Conservation (phyloP, 2,888 invertebrate genomes). For the Myopa tessellatipennis region DNA sequence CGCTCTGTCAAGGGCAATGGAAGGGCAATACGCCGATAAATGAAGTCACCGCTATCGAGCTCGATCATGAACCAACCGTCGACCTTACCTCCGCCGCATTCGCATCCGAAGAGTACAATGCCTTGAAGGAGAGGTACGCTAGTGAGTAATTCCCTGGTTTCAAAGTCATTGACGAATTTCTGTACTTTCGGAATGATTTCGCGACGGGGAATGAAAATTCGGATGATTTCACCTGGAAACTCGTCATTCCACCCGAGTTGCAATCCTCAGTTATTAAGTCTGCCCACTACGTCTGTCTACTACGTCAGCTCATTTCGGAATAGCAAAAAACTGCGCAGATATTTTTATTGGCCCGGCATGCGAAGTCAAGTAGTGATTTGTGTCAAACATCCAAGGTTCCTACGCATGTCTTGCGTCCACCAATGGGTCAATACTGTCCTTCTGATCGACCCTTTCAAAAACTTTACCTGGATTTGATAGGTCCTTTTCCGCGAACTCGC, state of each 20-base stretch:
- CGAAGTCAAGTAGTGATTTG: neutral
- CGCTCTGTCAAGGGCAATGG: slow-evolving; percentile 8
- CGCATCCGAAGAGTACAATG: slow-evolving; percentile 12
- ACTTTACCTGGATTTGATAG: slow-evolving; percentile 34
- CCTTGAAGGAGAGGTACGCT: neutral
- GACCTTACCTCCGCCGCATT: too few relatives aligned
- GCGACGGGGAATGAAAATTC: neutral
- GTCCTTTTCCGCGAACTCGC: slow-evolving; percentile 42
- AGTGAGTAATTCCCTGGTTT: slow-evolving; percentile 1
- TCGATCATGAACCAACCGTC: too few relatives aligned
- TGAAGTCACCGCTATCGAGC: too few relatives aligned
- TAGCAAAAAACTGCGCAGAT: slow-evolving; percentile 29
- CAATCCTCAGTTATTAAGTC: neutral
- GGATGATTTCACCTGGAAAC: slow-evolving; percentile 21
- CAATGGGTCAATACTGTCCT: too few relatives aligned
- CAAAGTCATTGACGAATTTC: slow-evolving; percentile 1
- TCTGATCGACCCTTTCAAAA: too few relatives aligned
- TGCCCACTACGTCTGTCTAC: slow-evolving; percentile 34
- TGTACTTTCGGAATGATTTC: slow-evolving; percentile 9
- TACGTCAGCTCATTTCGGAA: slow-evolving; percentile 25
- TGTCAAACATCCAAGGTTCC: slow-evolving; percentile 33
- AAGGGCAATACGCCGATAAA: too few relatives aligned
- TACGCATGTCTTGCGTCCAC: neutral
- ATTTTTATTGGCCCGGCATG: slow-evolving; percentile 37
- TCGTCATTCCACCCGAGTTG: slow-evolving; percentile 21